Conservation (phyloP, 2,888 invertebrate species). For the Rhabditoides inermis region DNA sequence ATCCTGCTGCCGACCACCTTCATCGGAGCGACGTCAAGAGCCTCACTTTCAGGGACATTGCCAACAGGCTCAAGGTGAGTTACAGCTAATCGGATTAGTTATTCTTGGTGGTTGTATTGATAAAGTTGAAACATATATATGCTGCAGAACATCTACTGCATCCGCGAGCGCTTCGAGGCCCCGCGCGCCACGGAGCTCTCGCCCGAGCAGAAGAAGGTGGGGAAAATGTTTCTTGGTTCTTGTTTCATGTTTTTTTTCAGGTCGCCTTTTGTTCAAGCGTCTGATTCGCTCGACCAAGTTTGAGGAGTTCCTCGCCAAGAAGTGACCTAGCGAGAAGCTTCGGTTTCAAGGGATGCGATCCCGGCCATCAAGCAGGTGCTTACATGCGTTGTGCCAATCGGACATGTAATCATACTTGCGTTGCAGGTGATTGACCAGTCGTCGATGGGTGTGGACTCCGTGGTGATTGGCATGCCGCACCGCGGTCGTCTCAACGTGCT, state of each 20-base stretch:
- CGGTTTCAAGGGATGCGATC: slow-evolving; percentile 96
- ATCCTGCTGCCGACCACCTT: slow-evolving; percentile 93
- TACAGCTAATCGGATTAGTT: background rate
- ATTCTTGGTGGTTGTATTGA: no score
- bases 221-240: slow-evolving; percentile 9
- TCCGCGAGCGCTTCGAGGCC: slow-evolving; percentile 81
- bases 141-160: slow-evolving; percentile 74
- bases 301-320: slow-evolving; percentile 92
- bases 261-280: slow-evolving; percentile 83
- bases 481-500: slow-evolving; percentile 76
- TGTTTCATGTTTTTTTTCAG: slow-evolving; percentile 60
- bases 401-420: no score
- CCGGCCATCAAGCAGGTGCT: slow-evolving; percentile 92
- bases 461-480: slow-evolving; percentile 87
- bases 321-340: slow-evolving; percentile 99
- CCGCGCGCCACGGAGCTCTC: slow-evolving; percentile 74
- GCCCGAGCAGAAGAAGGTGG: slow-evolving; percentile 75
- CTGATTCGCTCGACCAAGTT: slow-evolving; percentile 78
- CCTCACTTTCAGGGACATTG: slow-evolving; percentile 84
- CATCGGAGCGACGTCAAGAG: slow-evolving; percentile 68
- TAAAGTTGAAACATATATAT: background rate
- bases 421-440: slow-evolving; percentile 91
- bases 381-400: no score
- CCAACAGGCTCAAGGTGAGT: slow-evolving; percentile 70
- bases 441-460: slow-evolving; percentile 85